Base-by-base conservation (phyloP, 1,140 invertebrate species). In the Wiebesia pumilae region DNA sequence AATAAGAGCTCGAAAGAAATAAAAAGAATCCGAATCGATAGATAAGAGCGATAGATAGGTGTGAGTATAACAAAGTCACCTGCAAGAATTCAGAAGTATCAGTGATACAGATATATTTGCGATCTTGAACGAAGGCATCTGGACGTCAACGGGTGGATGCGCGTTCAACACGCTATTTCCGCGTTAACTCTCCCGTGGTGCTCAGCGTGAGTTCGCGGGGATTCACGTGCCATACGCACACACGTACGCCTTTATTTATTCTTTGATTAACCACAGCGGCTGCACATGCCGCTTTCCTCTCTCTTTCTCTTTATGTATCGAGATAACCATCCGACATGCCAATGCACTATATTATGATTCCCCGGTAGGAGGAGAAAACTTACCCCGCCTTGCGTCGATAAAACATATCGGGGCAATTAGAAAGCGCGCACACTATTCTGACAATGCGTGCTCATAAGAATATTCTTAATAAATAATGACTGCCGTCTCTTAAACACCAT, bases 121-220 rank as follows among this genome's bases (percentile, higher is more conserved):
- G 16, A 35, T 14, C 3, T 54, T 12, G 47, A 58, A n/a, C 47
- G n/a, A 19, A 43, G 33, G 38, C 4, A 27, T 3, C 38, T 38
- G 9, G 9, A 24, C 77, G 12, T 79, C 77, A 51, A n/a, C 43
- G 75, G 16, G 40, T 87, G 84, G 24, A 33, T n/a, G 47, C 35
- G 43, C 87, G 84, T 78, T 86, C 87, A 90, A 90, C 92, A 93
- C 92, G 93, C 92, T 91, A 93, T 93, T 92, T 90, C 91, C 91
- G 90, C 92, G 92, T 93, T 93, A 93, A 38, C 69, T 71, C 91
- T 90, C 91, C 91, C 90, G 90, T 89, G 89, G 89, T 81, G 92
- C 92, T 87, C 92, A 93, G 91, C 90, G 89, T 91, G 90, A 92
- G 91, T 90, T 92, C 90, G 88, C 89, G 89, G 90, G 89, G 86